Conservation (phyloP, 2,888 invertebrate genomes). For the Belgica antarctica region DNA sequence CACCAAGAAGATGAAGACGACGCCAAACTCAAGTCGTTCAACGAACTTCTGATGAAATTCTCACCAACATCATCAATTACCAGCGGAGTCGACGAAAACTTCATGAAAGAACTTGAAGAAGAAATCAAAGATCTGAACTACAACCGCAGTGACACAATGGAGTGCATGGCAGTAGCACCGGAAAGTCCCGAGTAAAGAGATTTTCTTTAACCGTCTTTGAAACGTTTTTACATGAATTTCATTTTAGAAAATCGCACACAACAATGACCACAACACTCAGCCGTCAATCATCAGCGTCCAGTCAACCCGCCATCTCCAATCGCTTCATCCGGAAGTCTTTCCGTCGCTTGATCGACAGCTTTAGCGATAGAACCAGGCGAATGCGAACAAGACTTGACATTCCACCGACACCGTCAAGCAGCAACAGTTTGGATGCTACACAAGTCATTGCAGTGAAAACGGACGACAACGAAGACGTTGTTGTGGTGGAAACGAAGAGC, state of each 20-base stretch:
- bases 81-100: conserved; percentile 9
- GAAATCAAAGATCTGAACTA: background rate
- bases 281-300: background rate
- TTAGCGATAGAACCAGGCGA: conserved; percentile 61
- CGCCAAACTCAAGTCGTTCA: conserved; percentile 18
- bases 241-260: conserved; percentile 11
- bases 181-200: conserved; percentile 36
- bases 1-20: conserved; percentile 14
- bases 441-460: background rate
- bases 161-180: conserved; percentile 15
- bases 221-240: background rate
- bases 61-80: conserved; percentile 12
- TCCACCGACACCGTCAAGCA: conserved; percentile 64
- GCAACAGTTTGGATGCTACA: conserved; percentile 56
- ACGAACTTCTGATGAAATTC: conserved; percentile 14
- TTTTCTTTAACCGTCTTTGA: background rate
- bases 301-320: conserved; percentile 2
- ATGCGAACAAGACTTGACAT: conserved; percentile 61
- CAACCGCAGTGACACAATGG: conserved; percentile 29
- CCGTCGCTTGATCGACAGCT: conserved; percentile 61
- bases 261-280: background rate
- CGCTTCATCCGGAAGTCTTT: conserved; percentile 51
- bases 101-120: conserved; percentile 8
- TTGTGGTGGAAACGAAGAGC: conserved; percentile 5
- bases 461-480: conserved; percentile 36